Percentiles rank a stretch among this genome's conserved stretches.
These are phyloP conservation scores for Lasioglossum figueresi DNA, from an alignment of 2,888 invertebrate species.

Conservation along the genomic window DNA sequence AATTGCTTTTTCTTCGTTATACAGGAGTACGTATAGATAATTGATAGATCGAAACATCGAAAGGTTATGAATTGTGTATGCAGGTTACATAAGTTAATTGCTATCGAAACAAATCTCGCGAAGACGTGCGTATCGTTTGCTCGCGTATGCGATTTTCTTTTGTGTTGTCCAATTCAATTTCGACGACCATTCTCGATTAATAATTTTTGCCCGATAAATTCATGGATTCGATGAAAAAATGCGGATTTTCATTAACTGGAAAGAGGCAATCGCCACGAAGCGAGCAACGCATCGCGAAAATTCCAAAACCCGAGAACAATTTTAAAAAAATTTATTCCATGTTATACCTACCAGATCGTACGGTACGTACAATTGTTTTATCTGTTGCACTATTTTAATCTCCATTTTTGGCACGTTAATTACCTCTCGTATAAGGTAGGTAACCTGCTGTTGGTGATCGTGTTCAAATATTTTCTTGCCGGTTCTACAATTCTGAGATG, in stretches of 20 bases:
- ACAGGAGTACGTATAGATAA: background rate
- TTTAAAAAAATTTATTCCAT: background rate
- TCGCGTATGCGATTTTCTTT: conserved; percentile 75
- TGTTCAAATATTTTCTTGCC: no score
- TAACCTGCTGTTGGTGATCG: no score
- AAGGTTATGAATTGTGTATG: conserved; percentile 36
- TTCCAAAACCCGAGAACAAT: background rate
- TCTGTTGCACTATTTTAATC: background rate
- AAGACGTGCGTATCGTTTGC: conserved; percentile 29
- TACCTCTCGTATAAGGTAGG: background rate
- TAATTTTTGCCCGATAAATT: conserved; percentile 18
- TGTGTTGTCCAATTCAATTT: conserved; percentile 74
- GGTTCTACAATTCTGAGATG: no score
- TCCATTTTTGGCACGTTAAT: background rate
- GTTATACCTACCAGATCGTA: background rate
- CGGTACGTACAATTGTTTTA: background rate
- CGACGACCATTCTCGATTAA: conserved; percentile 68
- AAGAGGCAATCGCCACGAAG: conserved; percentile 18
- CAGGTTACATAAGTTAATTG: background rate
- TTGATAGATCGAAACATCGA: conserved; percentile 21
- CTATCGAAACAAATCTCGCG: background rate
- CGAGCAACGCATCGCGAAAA: conserved; percentile 34
- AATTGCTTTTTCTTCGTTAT: background rate
- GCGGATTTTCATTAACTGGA: background rate
- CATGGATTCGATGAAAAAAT: conserved; percentile 4